Evolutionary conservation across 2,797 vertebrate genomes (phyloP).

Genomic region (Chrysocyon brachyurus): DNA sequence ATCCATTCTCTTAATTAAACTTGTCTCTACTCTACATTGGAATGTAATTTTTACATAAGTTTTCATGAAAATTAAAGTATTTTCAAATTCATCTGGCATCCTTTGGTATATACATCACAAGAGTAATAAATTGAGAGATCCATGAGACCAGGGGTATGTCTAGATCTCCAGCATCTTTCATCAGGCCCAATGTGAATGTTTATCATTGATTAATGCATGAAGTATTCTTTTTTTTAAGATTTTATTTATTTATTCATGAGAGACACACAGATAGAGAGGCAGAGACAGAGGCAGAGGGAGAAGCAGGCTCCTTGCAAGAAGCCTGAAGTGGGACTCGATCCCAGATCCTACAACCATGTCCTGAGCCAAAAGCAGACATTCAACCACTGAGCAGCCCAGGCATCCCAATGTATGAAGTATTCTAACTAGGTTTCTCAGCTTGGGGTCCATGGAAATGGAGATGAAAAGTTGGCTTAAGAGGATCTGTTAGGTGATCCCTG

Average conservation of each 20-base stretch:
- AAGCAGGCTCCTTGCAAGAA: no score
- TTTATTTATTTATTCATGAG: no score
- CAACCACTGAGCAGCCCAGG: no score
- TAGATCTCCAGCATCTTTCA: background rate
- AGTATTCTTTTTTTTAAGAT: background rate
- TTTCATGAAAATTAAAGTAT: background rate
- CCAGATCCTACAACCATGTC: no score
- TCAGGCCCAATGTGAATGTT: background rate
- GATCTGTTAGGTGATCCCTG: background rate
- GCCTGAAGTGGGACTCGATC: no score
- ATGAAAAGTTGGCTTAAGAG: background rate
- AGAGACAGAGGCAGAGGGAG: no score
- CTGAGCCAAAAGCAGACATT: no score
- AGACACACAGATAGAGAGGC: no score
- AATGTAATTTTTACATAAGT: background rate
- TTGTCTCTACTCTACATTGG: background rate
- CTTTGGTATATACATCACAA: background rate
- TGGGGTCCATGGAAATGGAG: background rate
- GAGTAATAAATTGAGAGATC: background rate
- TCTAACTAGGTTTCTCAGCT: background rate
- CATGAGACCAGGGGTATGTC: fast-evolving
- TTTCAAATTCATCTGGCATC: background rate
- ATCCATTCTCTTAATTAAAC: background rate
- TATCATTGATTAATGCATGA: background rate
- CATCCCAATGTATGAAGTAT: background rate